phyloP scores from a whole-genome alignment of 2,113 vertebrate genomes.

The Lichenostomus cassidix region DNA sequence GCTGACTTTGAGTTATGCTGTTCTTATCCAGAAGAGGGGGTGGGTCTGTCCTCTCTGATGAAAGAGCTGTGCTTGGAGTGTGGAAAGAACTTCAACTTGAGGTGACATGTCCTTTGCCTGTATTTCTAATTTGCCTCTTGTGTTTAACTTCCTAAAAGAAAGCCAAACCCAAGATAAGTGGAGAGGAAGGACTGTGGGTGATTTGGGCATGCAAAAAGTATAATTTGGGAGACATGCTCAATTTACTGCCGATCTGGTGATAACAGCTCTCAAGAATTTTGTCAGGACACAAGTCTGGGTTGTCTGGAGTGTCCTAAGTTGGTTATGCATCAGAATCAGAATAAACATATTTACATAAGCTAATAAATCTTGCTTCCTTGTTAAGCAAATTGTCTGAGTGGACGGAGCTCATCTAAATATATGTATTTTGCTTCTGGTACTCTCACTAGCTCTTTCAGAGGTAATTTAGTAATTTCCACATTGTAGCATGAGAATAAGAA shows the following conservation, averaged over 20 bases:
- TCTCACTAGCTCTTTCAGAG: background rate
- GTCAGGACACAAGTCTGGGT: background rate
- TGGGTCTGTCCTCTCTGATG: background rate
- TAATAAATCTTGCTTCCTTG: background rate
- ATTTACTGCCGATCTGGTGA: background rate
- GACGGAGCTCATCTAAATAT: background rate
- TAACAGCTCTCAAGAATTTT: background rate
- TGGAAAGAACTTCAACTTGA: slow-evolving; percentile 26
- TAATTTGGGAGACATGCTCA: background rate
- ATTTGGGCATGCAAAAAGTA: background rate
- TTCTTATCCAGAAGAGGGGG: background rate
- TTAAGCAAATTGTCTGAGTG: background rate
- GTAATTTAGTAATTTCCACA: background rate
- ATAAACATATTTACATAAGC: background rate
- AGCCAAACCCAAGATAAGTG: background rate
- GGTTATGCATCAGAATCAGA: background rate
- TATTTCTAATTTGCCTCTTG: background rate
- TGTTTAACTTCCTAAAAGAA: background rate
- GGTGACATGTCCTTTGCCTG: background rate
- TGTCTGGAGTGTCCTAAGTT: background rate
- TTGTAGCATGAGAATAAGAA: background rate
- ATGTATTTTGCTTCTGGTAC: background rate
- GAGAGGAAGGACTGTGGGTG: background rate
- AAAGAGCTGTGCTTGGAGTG: background rate
- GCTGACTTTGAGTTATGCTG: slow-evolving; percentile 8